Conservation (phyloP, 2,797 vertebrate species). For the Alauda arvensis region DNA sequence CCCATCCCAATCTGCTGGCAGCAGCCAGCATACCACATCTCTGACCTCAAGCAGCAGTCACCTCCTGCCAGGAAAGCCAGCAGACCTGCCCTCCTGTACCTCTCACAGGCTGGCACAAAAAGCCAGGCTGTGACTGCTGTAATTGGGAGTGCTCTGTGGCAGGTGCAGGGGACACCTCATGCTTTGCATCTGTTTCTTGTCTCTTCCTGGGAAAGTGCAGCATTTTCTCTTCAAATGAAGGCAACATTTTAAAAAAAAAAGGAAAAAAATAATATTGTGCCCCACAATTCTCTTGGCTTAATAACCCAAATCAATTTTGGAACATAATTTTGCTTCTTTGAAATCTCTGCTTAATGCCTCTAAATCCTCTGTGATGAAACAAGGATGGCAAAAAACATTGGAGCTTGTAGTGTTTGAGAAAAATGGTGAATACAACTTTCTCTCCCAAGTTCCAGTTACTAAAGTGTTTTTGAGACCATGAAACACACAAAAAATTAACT, state of each 20-base stretch:
- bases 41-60: neutral
- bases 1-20: neutral
- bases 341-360: neutral
- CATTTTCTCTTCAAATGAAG: neutral
- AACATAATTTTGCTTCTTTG: neutral
- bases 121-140: neutral
- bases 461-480: neutral
- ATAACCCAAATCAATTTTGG: neutral
- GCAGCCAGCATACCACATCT: neutral
- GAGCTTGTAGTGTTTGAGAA: neutral
- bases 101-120: neutral
- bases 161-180: neutral
- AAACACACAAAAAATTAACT: neutral
- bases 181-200: neutral
- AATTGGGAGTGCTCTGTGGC: neutral
- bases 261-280: neutral
- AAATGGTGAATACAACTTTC: neutral
- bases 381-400: neutral
- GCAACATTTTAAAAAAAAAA: neutral
- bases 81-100: neutral
- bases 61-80: neutral
- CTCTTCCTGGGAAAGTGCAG: neutral
- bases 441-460: fast-evolving
- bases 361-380: neutral
- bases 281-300: neutral